Evolutionary conservation across 2,113 vertebrate species (phyloP).

Genomic region (Eublepharis macularius): DNA sequence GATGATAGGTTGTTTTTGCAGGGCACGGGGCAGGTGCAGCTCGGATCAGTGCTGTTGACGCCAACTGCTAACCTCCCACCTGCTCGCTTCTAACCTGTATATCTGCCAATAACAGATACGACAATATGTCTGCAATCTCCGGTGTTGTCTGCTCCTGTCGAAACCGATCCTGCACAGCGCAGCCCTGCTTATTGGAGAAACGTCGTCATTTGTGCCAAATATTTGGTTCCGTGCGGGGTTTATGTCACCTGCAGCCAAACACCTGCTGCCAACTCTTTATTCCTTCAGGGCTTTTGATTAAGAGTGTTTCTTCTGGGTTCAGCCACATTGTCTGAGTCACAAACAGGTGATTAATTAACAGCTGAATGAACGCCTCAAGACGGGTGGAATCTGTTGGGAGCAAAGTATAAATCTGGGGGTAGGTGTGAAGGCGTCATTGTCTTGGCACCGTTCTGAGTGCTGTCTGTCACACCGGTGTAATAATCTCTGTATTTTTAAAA

Average conservation of each 20-base stretch:
- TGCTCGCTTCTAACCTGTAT: background rate
- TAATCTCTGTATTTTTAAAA: background rate
- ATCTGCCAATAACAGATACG: background rate
- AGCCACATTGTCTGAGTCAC: background rate
- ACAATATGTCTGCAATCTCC: background rate
- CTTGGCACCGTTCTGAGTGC: background rate
- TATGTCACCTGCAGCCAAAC: background rate
- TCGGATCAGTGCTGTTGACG: background rate
- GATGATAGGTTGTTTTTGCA: background rate
- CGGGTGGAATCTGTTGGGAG: background rate
- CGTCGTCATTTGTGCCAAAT: too few species aligned
- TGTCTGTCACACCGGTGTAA: background rate
- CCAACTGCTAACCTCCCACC: background rate
- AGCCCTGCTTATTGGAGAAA: background rate
- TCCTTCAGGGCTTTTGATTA: rapidly evolving
- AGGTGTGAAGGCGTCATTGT: background rate
- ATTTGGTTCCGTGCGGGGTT: background rate
- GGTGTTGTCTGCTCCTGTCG: background rate
- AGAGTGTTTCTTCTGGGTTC: rapidly evolving
- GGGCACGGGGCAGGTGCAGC: too few species aligned
- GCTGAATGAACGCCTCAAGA: background rate
- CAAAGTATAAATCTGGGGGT: background rate
- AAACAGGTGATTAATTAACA: rapidly evolving
- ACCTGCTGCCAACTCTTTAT: rapidly evolving
- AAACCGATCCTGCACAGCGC: background rate